Conservation (phyloP, 2,888 invertebrate species). For the Callyntrura sp. region DNA sequence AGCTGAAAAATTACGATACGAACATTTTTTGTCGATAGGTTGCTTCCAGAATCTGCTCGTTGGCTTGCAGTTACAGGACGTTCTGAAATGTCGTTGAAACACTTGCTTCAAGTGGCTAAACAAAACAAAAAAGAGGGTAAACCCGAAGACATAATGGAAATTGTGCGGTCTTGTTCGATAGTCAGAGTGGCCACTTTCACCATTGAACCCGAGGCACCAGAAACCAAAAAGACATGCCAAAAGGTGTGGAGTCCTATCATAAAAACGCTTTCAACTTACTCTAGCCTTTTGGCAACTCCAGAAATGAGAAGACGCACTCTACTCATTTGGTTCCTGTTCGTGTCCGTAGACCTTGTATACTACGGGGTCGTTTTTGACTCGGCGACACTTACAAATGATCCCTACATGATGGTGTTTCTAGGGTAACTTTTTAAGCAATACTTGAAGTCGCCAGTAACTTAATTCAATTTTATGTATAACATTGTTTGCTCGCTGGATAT, state of each 20-base stretch:
- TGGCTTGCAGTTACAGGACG: slow-evolving; percentile 82
- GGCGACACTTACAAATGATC: slow-evolving; percentile 79
- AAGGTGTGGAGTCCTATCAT: slow-evolving; percentile 46
- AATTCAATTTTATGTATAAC: too few relatives aligned
- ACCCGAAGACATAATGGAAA: slow-evolving; percentile 73
- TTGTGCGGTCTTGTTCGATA: slow-evolving; percentile 76
- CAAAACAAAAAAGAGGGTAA: slow-evolving; percentile 73
- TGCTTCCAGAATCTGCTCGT: slow-evolving; percentile 82
- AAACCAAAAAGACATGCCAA: slow-evolving; percentile 9
- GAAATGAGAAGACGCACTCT: slow-evolving; percentile 82
- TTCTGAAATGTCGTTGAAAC: slow-evolving; percentile 78
- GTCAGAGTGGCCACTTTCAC: slow-evolving; percentile 40
- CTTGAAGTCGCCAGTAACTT: too few relatives aligned
- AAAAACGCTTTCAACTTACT: slow-evolving; percentile 52
- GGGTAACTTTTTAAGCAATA: slow-evolving; percentile 76
- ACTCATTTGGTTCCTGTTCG: slow-evolving; percentile 82
- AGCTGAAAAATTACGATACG: not conserved
- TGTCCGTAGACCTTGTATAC: slow-evolving; percentile 81
- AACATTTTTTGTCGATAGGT: slow-evolving; percentile 73
- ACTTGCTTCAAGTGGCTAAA: slow-evolving; percentile 79
- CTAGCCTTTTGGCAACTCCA: slow-evolving; percentile 75
- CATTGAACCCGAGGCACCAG: slow-evolving; percentile 20
- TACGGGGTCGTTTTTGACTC: slow-evolving; percentile 82
- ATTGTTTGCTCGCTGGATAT: too few relatives aligned
- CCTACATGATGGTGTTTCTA: slow-evolving; percentile 82